These are phyloP conservation scores for Oncorhynchus mykiss DNA, from an alignment of 2,113 vertebrate genomes.

Conservation along the genomic window DNA sequence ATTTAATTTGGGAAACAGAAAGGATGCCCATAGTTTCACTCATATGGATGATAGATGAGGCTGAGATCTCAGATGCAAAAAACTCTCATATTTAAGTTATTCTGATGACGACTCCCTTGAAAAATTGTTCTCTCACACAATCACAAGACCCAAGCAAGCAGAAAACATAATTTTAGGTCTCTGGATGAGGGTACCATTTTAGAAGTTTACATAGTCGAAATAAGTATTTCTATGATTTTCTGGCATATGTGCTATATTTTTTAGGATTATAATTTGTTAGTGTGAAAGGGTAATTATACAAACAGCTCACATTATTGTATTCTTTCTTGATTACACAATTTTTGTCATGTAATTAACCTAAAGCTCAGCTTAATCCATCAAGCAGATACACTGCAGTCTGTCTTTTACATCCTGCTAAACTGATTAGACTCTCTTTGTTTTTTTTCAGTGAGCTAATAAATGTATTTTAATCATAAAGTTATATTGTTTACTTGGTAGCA, in stretches of 20 bases:
- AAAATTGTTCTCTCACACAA: constrained; percentile 39
- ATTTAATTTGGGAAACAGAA: constrained; percentile 63
- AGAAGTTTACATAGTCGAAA: background rate
- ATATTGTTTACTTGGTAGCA: background rate
- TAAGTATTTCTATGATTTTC: background rate
- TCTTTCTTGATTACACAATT: background rate
- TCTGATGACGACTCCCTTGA: constrained; percentile 48
- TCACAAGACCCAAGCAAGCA: constrained; percentile 47
- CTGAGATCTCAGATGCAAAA: constrained; percentile 43
- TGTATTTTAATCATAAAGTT: background rate
- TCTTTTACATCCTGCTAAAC: background rate
- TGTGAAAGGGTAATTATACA: background rate
- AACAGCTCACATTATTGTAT: background rate
- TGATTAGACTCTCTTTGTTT: background rate
- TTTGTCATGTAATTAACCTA: background rate
- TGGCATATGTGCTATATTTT: background rate
- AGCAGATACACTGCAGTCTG: background rate
- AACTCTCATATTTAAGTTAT: constrained; percentile 47
- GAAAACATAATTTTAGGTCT: constrained; percentile 18
- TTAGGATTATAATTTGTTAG: background rate
- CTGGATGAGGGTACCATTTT: background rate
- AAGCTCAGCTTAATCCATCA: background rate
- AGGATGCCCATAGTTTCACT: constrained; percentile 45
- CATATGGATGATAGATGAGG: constrained; percentile 64
- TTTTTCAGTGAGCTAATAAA: background rate